Evolutionary conservation across 2,888 invertebrate species (phyloP), one percentile per base, ranked within the genome.

Genomic region (Cryptus armator): DNA sequence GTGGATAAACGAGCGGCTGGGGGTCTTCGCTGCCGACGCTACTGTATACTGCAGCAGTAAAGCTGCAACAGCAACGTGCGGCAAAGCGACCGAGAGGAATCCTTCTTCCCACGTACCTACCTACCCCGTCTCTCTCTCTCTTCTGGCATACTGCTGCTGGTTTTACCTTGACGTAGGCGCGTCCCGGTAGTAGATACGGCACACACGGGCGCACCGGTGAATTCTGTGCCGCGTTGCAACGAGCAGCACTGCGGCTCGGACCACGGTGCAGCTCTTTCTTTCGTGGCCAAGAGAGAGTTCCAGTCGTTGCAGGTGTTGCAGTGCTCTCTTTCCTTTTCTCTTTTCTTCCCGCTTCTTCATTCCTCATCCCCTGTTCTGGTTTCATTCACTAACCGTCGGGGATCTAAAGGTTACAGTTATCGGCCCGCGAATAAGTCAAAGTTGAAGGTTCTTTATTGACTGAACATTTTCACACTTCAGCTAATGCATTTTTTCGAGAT

Each of bases 1-100:
- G 83, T 82, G 76, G 83, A 85, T 85, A 85, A 85, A 85, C 80
- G 82, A 85, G 85, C 80, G 72, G 68, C 82, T 83, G 83, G 85
- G 37, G 83, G 85, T 72, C 79, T 80, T 80, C 67, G 72, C 67
- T 82, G 83, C 72, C 74, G 79, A 72, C 82, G 72, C 71, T 56
- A 9, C 24, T 32, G 37, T 44, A 43, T 4, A 76, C 80, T 72
- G 83, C 85, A 72, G 76, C 53, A 44, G 67, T 48, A 32, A 9
- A 64, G 53, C 51, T 56, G 71, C 62, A 79, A 79, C 71, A 59
- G 66, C 79, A 72, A 51, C 79, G 71, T 29, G 67, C 75, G 53
- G 71, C 85, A 75, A 77, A 74, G 74, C 74, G 53, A 70, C 78
- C 66, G 53, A 67, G 76, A 76, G 80, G 66, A 53, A 77, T 83